Evolutionary conservation across 2,797 vertebrate species (phyloP).

Genomic region (Semotilus atromaculatus): DNA sequence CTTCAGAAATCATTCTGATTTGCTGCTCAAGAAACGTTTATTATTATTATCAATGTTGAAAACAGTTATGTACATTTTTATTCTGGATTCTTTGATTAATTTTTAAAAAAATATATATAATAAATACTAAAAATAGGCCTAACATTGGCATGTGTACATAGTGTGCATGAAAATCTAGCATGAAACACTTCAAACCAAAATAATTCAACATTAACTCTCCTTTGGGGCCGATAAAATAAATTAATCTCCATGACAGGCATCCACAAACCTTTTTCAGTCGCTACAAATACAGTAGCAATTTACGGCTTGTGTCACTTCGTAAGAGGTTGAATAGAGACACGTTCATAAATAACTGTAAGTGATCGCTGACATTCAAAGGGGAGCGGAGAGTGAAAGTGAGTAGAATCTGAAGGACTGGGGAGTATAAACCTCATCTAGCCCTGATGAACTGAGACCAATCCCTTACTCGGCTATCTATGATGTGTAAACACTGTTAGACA

Average conservation of each 20-base stretch:
- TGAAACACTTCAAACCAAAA: background rate
- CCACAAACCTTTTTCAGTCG: constrained; percentile 36
- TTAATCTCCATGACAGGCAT: constrained; percentile 38
- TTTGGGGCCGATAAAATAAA: constrained; percentile 40
- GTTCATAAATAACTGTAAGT: constrained; percentile 54
- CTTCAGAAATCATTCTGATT: no score
- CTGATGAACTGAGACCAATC: constrained; percentile 15
- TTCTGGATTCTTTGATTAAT: no score
- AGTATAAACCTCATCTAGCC: constrained; percentile 45
- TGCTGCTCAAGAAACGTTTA: no score
- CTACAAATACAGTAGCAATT: constrained; percentile 49
- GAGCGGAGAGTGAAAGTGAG: constrained; percentile 16
- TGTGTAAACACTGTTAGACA: constrained; percentile 8
- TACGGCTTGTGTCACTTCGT: constrained; percentile 42
- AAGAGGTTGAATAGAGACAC: constrained; percentile 23
- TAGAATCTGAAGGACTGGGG: constrained; percentile 35
- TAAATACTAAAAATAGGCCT: no score
- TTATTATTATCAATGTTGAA: no score
- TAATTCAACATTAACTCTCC: background rate
- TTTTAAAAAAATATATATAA: no score
- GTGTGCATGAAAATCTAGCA: background rate
- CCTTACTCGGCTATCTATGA: constrained; percentile 10
- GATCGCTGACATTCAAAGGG: constrained; percentile 31
- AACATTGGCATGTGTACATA: background rate
- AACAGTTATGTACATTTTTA: no score